Base-by-base conservation (phyloP, 2,113 vertebrate genomes). In the Ctenomys sociabilis region DNA sequence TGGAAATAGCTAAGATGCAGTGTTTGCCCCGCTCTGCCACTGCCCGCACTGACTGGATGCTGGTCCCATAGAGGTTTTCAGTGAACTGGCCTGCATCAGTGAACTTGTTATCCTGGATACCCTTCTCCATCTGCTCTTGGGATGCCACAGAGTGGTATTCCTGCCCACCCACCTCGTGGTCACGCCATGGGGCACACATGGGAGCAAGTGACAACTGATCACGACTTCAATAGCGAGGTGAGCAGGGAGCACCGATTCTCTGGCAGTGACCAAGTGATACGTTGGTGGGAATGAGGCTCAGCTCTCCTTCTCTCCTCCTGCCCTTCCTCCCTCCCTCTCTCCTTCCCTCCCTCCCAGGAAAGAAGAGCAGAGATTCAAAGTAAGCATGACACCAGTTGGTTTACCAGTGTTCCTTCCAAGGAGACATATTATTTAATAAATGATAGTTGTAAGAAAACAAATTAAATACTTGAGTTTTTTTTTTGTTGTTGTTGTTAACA, bases 1-100 rank as follows among this genome's bases (percentile, higher is more conserved):
- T 99, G 80, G 99, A 99, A 93, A 99, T 99, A 91, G 99, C 99
- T 98, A 99, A 98, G 98, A 99, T 99, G 98, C 99, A 99, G 98
- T 99, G 99, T 96, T 99, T 99, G 96, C 99, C 99, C 99, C 9
- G 49, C 49, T 49, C 49, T 49, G 49, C 49, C 9, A 11, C 49
- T 49, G 49, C 49, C 49, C 49, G 9, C 49, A 49, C 49, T 11
- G 49, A 9, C 49, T 49, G 49, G 7, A 49, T 49, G 49, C 49
- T 49, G 49, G 49, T 10, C 49, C 49, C 49, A 49, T 49, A 49
- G 49, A 49, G 49, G 49, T 49, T 11, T 8, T 49, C 49, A 49
- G 49, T 49, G 49, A 49, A 49, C 49, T 49, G 49, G 49, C 49
- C 49, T 49, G 49, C 49, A 49, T 49, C 49, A 49, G 49, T 49